Base-by-base conservation (phyloP, 2,113 vertebrate genomes). In the Lagenorhynchus albirostris region DNA sequence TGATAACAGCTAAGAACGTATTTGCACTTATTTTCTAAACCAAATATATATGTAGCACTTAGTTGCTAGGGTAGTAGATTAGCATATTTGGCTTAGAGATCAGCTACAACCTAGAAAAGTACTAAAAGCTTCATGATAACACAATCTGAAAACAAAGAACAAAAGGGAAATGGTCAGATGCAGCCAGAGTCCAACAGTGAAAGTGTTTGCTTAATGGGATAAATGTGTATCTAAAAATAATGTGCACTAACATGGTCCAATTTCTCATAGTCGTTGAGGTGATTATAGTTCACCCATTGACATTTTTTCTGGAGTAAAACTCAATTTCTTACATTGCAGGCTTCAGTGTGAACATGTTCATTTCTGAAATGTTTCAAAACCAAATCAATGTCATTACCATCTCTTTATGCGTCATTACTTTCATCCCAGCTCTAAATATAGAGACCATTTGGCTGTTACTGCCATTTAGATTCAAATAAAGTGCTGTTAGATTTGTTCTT, bases 291-390 rank as follows among this genome's bases (percentile, higher is more conserved):
- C 44, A 93, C 67, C 84, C 38, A 33, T 67, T 86, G 73, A 89
- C n/a, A 86, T 97, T 91, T 95, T 92, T 74, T 95, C 84, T 94
- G 55, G 11, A 89, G 47, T 95, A 97, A 89, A 97, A 82, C 67
- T 97, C 81, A 82, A 1, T 96, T 97, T 82, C 88, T 97, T 96
- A 90, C 44, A 36, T 62, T 92, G 31, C 29, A 91, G 50, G 6
- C 80, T 96, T 90, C 76, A 80, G 17, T 73, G 55, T 94, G 71
- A 98, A 93, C 74, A 96, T 89, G 60, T 97, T 98, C 65, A 71
- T 96, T 94, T 95, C 87, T 96, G 74, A 95, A 96, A 91, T 92
- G 70, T 96, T 96, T 96, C 83, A 88, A 95, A 96, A 95, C 76
- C 36, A 96, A 96, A 90, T 91, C 58, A 77, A 21, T 92, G 38